These are phyloP conservation scores for Polypterus senegalus DNA, from an alignment of 2,113 vertebrate species.

Conservation along the genomic window DNA sequence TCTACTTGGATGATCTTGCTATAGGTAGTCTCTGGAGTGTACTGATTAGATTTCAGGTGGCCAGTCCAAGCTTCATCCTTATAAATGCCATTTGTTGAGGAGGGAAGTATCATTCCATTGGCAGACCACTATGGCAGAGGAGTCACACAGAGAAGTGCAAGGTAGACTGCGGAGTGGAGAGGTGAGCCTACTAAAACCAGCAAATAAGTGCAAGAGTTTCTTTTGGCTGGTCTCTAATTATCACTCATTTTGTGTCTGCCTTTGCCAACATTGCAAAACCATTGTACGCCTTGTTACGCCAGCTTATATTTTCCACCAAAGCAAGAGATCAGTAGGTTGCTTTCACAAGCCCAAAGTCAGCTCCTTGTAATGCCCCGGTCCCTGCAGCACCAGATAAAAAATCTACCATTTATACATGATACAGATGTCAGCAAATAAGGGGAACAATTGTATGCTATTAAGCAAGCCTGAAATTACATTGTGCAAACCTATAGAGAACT, in stretches of 20 bases:
- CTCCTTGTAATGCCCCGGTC: not conserved
- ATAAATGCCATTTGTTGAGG: not conserved
- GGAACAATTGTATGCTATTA: too few relatives aligned
- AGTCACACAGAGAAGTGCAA: not conserved
- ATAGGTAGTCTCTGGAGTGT: too few relatives aligned
- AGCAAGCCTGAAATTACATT: too few relatives aligned
- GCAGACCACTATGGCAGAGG: not conserved
- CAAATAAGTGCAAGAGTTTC: not conserved
- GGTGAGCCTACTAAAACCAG: not conserved
- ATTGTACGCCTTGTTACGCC: not conserved
- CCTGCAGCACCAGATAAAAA: not conserved
- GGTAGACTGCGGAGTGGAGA: not conserved
- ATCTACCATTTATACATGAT: not conserved
- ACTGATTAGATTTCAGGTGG: too few relatives aligned
- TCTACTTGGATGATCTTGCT: too few relatives aligned
- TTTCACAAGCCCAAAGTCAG: not conserved
- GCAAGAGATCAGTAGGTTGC: too few relatives aligned
- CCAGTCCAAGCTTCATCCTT: too few relatives aligned
- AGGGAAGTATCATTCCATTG: not conserved
- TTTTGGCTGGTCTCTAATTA: not conserved
- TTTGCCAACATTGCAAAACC: not conserved
- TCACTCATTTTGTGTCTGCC: not conserved
- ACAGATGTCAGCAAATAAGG: not conserved
- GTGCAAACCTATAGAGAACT: too few relatives aligned
- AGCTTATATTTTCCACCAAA: too few relatives aligned